Percentiles rank a stretch among this genome's conserved stretches.
phyloP scores from a whole-genome alignment of 2,888 invertebrate species.

The Eristalinus sepulchralis region DNA sequence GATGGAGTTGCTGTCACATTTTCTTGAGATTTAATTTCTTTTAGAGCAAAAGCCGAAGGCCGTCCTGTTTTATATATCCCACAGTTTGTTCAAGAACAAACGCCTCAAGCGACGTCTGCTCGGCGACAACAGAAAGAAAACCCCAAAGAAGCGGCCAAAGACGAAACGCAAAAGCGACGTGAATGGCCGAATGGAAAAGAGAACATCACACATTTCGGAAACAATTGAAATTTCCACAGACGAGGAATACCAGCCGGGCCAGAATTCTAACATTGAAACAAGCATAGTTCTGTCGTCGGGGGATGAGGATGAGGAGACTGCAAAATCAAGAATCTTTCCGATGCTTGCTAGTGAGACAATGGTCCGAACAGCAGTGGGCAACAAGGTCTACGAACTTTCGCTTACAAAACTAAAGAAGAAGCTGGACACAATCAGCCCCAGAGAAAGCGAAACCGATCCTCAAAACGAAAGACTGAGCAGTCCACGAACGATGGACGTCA shows the following conservation, averaged over 20 bases:
- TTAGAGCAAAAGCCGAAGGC: constrained; percentile 76
- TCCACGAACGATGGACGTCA: constrained; percentile 77
- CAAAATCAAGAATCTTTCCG: constrained; percentile 72
- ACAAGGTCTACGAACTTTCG: constrained; percentile 78
- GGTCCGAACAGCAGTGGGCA: constrained; percentile 79
- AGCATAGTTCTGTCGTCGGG: constrained; percentile 57
- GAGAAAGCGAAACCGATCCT: constrained; percentile 2
- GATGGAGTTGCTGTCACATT: neutral
- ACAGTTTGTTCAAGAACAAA: constrained; percentile 77
- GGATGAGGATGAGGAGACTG: constrained; percentile 46
- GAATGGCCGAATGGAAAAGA: constrained; percentile 56
- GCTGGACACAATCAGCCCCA: constrained; percentile 74
- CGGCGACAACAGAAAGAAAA: constrained; percentile 18
- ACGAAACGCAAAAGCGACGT: constrained; percentile 59
- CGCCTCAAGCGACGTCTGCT: constrained; percentile 74
- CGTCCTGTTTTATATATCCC: constrained; percentile 78
- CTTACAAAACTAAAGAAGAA: constrained; percentile 79
- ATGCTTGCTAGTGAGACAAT: constrained; percentile 78
- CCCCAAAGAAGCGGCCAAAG: constrained; percentile 38
- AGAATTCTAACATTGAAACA: constrained; percentile 17
- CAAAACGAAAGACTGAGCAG: constrained; percentile 57
- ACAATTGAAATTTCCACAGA: constrained; percentile 79
- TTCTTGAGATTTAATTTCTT: neutral
- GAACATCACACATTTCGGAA: constrained; percentile 73
- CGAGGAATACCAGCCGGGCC: constrained; percentile 59